Evolutionary conservation across 1,140 invertebrate genomes (phyloP).

Genomic region (Cepaea nemoralis): DNA sequence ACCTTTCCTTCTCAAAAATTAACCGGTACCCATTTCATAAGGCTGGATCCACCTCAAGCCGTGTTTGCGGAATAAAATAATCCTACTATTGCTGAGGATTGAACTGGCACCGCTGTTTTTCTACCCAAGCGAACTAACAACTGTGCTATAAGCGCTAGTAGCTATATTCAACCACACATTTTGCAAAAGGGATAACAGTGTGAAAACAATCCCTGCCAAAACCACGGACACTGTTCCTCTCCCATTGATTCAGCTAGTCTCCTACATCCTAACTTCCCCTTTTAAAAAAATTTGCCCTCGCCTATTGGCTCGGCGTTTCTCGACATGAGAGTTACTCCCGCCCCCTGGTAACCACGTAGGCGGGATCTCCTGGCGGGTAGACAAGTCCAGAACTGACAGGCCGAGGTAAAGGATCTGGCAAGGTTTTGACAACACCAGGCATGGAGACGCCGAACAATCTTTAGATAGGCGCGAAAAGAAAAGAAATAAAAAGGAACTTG

Average conservation of each 20-base stretch:
- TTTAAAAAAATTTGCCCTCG: neutral
- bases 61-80: too few species aligned
- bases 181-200: neutral
- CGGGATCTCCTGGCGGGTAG: neutral
- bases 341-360: neutral
- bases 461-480: neutral
- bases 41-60: too few species aligned
- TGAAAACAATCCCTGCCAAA: neutral
- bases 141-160: too few species aligned
- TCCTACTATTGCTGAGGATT: too few species aligned
- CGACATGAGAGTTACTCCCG: neutral
- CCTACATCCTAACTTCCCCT: neutral
- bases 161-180: too few species aligned
- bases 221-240: neutral
- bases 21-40: too few species aligned
- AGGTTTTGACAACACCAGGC: neutral
- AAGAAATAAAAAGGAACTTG: too few species aligned
- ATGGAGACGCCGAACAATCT: neutral
- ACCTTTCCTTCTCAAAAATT: too few species aligned
- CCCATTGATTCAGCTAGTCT: neutral
- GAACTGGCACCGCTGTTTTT: too few species aligned
- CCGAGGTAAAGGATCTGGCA: neutral
- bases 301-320: neutral
- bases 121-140: too few species aligned
- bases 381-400: slow-evolving; percentile 2